phyloP scores from a whole-genome alignment of 2,888 invertebrate genomes.

The Temnothorax rugatulus region DNA sequence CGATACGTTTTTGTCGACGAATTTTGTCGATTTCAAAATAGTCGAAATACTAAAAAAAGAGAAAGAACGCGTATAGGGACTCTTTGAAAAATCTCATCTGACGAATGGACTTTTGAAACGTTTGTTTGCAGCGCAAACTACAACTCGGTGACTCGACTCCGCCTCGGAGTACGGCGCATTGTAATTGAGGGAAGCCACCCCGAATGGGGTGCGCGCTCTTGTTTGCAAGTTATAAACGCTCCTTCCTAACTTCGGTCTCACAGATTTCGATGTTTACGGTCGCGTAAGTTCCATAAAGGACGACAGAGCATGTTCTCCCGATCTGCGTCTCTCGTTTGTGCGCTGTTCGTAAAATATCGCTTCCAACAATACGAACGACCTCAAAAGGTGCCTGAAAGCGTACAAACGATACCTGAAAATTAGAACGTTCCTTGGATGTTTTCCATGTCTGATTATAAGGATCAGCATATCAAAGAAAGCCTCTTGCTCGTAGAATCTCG shows the following conservation, averaged over 20 bases:
- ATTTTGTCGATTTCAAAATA: background rate
- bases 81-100: background rate
- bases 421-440: background rate
- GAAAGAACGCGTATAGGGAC: background rate
- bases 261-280: slow-evolving; percentile 12
- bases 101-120: background rate
- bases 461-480: background rate
- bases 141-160: background rate
- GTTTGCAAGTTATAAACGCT: slow-evolving; percentile 39
- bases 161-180: background rate
- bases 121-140: background rate
- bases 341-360: slow-evolving; percentile 1
- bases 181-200: slow-evolving; percentile 22
- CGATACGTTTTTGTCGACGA: background rate
- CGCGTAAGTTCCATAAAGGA: slow-evolving; percentile 22
- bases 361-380: background rate
- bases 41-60: background rate
- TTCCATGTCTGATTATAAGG: background rate
- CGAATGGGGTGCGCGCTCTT: background rate
- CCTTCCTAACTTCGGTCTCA: slow-evolving; percentile 32
- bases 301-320: background rate
- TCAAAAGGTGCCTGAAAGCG: background rate
- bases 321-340: background rate
- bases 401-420: background rate
- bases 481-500: background rate